These are phyloP conservation scores for Lipophrys pholis DNA, from an alignment of 2,113 vertebrate species.

Conservation along the genomic window DNA sequence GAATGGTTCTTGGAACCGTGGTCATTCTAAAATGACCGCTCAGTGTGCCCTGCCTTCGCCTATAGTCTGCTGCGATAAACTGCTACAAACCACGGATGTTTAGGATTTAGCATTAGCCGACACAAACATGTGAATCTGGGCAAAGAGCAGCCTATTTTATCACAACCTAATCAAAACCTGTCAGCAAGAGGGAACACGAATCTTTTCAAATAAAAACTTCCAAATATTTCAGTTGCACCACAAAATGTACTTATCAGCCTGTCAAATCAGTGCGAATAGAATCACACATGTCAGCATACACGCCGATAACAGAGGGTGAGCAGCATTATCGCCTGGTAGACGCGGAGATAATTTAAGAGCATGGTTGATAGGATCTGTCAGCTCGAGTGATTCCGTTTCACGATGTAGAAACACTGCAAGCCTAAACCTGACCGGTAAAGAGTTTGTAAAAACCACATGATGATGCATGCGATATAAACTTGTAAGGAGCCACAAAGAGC, in stretches of 20 bases:
- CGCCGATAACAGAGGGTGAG: background rate
- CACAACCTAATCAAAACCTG: too few relatives aligned
- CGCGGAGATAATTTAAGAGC: slow-evolving; percentile 15
- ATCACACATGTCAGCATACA: slow-evolving; percentile 20
- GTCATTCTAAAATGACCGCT: too few relatives aligned
- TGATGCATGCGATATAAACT: slow-evolving; percentile 5
- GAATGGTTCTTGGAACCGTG: too few relatives aligned
- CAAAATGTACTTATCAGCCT: slow-evolving; percentile 4
- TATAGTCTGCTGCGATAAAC: too few relatives aligned
- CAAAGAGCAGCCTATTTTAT: too few relatives aligned
- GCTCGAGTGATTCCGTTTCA: background rate
- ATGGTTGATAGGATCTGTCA: slow-evolving; percentile 44
- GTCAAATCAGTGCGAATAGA: background rate
- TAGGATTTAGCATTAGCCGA: too few relatives aligned
- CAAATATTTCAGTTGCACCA: background rate
- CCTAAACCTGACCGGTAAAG: slow-evolving; percentile 49
- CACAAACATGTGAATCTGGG: too few relatives aligned
- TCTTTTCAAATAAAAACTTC: background rate
- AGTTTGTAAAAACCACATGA: slow-evolving; percentile 9
- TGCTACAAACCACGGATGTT: too few relatives aligned
- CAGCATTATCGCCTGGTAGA: slow-evolving; percentile 10
- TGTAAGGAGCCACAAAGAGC: background rate
- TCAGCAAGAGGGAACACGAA: too few relatives aligned
- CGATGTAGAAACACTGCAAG: slow-evolving; percentile 39
- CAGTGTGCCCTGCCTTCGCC: too few relatives aligned